Base-by-base conservation (phyloP, 2,888 invertebrate species). In the Tipula vernalis region DNA sequence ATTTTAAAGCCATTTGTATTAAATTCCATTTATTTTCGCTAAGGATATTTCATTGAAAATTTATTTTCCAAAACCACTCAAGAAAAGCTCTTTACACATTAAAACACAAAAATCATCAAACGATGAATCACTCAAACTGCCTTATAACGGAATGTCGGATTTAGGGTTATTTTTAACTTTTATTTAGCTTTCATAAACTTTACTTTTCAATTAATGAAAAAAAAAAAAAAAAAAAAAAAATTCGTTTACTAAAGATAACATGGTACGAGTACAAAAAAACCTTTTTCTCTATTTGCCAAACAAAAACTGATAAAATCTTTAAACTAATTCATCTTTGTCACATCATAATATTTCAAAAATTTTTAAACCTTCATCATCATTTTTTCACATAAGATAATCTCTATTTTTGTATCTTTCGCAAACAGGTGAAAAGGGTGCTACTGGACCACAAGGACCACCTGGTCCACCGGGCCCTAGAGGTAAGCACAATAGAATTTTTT, bases 381-480 rank as follows among this genome's bases (percentile, higher is more conserved):
- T 51, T 51, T 44, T 18, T 71, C n/a, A n/a, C n/a, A n/a, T n/a
- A n/a, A n/a, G n/a, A n/a, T n/a, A 71, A 71, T 71, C 71, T 71
- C 6, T 15, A 57, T 57, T 71, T 51, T 51, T 71, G 6, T 39
- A 87, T 87, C 86, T 86, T 87, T 88, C 87, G 88, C 87, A 87
- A 90, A 91, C 28, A 71, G 71, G 71, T 51, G 89, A 95, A 95
- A 96, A 88, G 88, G 91, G 91, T 41, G 93, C 93, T 88, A 93
- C 95, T 42, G 96, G 95, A 51, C 92, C 93, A 5, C 93, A 92
- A 86, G 96, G 96, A 83, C 94, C 95, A 0, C 93, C 94, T 5
- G 97, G 98, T 12, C 94, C 95, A 1, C 93, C 93, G 88, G 97
- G 97, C 5, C 93, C 94, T 10, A 93, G 94, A 89, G 95, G 95